These are phyloP conservation scores for Vimba vimba DNA, from an alignment of 2,113 vertebrate species.

Conservation along the genomic window DNA sequence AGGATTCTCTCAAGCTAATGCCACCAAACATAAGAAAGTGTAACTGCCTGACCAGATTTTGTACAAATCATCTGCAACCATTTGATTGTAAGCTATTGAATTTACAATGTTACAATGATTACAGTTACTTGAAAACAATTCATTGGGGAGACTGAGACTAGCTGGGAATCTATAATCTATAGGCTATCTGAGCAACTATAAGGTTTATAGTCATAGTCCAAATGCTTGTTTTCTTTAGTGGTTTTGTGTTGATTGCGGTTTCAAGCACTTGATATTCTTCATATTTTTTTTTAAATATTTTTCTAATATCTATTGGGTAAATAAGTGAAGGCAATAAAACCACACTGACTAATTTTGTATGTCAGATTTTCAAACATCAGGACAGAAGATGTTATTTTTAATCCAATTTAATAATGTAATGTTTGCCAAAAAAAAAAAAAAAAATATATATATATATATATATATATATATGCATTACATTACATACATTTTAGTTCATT, in stretches of 20 bases:
- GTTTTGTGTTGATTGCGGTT: not conserved
- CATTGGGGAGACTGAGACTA: not conserved
- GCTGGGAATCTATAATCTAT: not conserved
- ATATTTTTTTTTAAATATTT: not conserved
- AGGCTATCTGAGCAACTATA: not conserved
- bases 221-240: not conserved
- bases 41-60: not conserved
- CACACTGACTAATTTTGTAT: not conserved
- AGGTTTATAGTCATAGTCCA: not conserved
- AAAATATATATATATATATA: no score
- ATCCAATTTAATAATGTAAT: no score
- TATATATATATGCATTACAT: not conserved
- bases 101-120: not conserved
- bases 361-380: not conserved
- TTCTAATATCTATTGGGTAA: not conserved
- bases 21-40: not conserved
- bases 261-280: not conserved
- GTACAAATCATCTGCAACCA: not conserved
- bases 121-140: not conserved
- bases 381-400: no score
- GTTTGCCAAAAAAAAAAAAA: not conserved
- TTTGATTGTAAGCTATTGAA: not conserved
- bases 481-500: not conserved
- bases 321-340: not conserved
- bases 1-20: not conserved